Base-by-base conservation (phyloP, 37 sponge, comb jelly and placozoan genomes). In the Diacarnus erythraeanus region DNA sequence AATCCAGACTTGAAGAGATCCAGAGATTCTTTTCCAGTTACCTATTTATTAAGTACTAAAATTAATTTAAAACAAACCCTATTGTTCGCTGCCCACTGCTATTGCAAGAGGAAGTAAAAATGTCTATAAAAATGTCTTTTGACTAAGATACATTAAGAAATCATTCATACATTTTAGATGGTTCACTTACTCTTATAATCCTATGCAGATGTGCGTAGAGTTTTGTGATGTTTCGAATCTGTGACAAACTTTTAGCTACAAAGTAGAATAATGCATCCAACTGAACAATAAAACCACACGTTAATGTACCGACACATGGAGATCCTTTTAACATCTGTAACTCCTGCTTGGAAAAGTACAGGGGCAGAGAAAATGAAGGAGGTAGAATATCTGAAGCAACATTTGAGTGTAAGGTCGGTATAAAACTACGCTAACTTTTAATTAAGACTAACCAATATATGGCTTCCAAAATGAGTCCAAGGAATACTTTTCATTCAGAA, bases 401-500 rank as follows among this genome's bases (percentile, higher is more conserved):
- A 57, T 2, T 4, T 57, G 20, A 4, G n/a, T n/a, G 57, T 2
- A 40, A 29, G 1, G 59, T 68, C 35, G 21, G 8, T 23, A 38
- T 17, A 36, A 26, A 25, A 27, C 58, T 36, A 31, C 71, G 23
- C 34, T 25, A 64, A 15, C 6, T 42, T 30, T 25, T 2, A 65
- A 76, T 10, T 18, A 59, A 20, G 5, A 44, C 75, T 51, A 35
- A 93, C 94, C 80, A n/a, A 93, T 85, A 73, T 93, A 93, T 23
- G 90, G 94, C 64, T 78, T 89, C 94, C 94, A 93, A 37, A 74
- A 71, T 43, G 94, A 93, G 57, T 74, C 38, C 4, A 10, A 31
- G 1, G 31, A 69, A 57, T 77, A 79, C 56, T 75, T 58, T 35
- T 93, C 94, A 23, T 86, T 93, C 54, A 93, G 76, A 3, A 93